Conservation (phyloP, 2,113 vertebrate species). For the Apus apus region DNA sequence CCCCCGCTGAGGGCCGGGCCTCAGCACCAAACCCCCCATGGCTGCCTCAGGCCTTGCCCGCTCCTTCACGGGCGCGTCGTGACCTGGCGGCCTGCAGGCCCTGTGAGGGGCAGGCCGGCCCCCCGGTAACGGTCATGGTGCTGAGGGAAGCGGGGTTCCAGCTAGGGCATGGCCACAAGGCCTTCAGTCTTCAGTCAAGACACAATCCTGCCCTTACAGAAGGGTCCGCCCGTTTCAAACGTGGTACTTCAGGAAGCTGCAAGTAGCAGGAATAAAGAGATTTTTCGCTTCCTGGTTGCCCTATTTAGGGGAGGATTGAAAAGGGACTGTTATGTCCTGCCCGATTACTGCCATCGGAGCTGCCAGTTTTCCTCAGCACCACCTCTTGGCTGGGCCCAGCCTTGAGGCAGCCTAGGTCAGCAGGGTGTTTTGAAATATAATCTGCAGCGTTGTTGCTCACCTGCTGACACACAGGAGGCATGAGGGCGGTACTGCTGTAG, state of each 20-base stretch:
- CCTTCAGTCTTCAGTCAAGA: background rate
- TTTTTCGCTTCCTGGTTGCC: background rate
- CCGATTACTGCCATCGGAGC: background rate
- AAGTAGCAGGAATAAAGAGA: background rate
- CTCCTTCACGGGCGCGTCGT: no score
- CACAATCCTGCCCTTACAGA: background rate
- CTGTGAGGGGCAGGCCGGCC: accelerated
- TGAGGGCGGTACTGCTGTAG: background rate
- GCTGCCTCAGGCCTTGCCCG: background rate
- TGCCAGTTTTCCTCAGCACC: background rate
- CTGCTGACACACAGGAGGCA: background rate
- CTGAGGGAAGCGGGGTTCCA: accelerated
- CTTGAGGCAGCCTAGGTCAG: background rate
- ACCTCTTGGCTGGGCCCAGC: background rate
- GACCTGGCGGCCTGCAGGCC: background rate
- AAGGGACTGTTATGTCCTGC: background rate
- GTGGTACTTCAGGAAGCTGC: background rate
- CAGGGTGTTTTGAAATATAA: background rate
- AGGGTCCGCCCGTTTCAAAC: background rate
- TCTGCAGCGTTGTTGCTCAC: background rate
- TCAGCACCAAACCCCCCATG: accelerated
- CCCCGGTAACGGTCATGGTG: background rate
- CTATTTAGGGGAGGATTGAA: slow-evolving; percentile 24
- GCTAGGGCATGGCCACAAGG: background rate
- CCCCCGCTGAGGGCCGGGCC: no score